Conservation (phyloP, 2,113 vertebrate species). For the rat (Rattus norvegicus) region DNA sequence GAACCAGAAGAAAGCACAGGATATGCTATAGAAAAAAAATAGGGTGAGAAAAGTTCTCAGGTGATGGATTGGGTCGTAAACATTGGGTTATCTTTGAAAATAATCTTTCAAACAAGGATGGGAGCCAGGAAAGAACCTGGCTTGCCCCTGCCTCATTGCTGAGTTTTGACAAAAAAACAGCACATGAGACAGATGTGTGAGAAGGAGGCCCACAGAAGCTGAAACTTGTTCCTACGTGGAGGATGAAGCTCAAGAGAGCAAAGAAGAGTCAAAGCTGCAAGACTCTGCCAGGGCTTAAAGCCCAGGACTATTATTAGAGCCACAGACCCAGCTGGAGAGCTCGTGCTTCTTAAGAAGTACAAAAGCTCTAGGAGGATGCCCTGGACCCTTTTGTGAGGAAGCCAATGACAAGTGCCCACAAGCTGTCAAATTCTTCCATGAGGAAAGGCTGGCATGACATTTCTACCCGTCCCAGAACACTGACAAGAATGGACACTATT, state of each 20-base stretch:
- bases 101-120: neutral
- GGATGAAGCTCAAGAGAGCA: neutral
- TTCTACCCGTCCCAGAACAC: slow-evolving; percentile 95
- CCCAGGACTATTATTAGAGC: too few species aligned
- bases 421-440: slow-evolving; percentile 90
- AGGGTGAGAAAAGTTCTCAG: neutral
- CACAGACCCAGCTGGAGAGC: neutral
- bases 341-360: neutral
- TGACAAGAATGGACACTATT: slow-evolving; percentile 90
- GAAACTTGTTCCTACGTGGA: neutral
- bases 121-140: neutral
- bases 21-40: neutral
- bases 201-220: neutral
- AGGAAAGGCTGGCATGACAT: slow-evolving; percentile 95
- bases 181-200: neutral
- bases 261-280: neutral
- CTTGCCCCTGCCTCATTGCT: too few species aligned
- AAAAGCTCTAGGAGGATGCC: neutral
- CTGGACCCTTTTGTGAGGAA: neutral
- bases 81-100: neutral
- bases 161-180: neutral
- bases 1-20: neutral
- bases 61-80: neutral
- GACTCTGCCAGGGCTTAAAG: neutral
- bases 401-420: neutral